Evolutionary conservation across 2,113 vertebrate species (phyloP).

Genomic region (Pteropus alecto): DNA sequence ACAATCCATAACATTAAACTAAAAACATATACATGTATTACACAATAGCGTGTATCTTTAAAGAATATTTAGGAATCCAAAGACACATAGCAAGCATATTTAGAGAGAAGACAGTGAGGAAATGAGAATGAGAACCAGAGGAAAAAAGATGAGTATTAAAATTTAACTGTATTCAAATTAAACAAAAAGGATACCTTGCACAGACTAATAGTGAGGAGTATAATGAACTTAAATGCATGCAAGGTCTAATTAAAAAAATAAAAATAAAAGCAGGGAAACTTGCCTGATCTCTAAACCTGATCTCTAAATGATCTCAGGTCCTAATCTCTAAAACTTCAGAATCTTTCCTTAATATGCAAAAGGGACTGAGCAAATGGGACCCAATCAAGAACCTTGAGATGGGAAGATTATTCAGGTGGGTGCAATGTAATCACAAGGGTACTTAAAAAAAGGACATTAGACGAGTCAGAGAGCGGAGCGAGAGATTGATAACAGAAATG

Average conservation of each 20-base stretch:
- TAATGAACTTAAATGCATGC: background rate
- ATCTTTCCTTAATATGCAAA: background rate
- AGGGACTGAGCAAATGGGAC: background rate
- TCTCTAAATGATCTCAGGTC: too few species aligned
- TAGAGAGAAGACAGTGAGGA: background rate
- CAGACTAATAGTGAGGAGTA: background rate
- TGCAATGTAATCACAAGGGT: background rate
- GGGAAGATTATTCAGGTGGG: background rate
- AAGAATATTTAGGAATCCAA: background rate
- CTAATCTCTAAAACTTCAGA: background rate
- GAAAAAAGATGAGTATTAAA: background rate
- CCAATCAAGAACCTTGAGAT: background rate
- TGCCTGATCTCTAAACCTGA: background rate
- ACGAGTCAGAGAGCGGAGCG: background rate
- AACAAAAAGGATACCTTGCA: background rate
- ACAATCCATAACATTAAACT: background rate
- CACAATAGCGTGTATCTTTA: background rate
- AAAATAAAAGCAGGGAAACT: background rate
- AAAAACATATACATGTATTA: background rate
- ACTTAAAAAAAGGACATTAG: background rate
- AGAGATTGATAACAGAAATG: background rate
- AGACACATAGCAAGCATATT: background rate
- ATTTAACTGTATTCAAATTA: background rate
- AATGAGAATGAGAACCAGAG: background rate
- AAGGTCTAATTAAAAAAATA: background rate